Conservation (phyloP, 1,140 invertebrate species). For the Caenorhabditis briggsae region DNA sequence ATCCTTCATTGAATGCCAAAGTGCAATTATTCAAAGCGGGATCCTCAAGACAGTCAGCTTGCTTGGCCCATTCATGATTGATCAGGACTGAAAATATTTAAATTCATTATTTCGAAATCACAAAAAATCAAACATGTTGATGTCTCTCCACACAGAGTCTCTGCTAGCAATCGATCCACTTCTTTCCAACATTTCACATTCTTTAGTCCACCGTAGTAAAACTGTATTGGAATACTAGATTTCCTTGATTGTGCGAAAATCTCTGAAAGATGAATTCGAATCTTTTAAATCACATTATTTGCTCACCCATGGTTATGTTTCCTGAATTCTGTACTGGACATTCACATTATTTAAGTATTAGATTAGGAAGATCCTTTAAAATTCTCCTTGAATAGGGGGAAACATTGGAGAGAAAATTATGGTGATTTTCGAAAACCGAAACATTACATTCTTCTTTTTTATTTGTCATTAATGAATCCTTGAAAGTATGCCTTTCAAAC, state of each 20-base stretch:
- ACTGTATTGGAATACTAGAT: background rate
- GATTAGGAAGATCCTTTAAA: background rate
- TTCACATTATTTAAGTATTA: background rate
- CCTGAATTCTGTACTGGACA: background rate
- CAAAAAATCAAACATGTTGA: background rate
- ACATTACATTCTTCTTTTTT: background rate
- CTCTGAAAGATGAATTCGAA: background rate
- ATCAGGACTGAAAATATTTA: background rate
- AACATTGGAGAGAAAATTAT: background rate
- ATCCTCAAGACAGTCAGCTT: background rate
- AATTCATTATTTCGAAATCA: background rate
- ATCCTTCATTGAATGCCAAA: background rate
- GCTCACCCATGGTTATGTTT: background rate
- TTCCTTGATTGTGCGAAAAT: background rate
- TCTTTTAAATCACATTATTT: background rate
- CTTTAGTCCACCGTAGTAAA: background rate
- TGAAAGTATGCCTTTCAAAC: background rate
- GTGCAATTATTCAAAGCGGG: background rate
- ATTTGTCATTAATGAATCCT: background rate
- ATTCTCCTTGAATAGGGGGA: background rate
- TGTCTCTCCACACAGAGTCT: background rate
- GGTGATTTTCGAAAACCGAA: background rate
- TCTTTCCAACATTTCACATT: constrained; percentile 19
- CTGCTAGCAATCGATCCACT: background rate
- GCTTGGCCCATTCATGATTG: background rate